phyloP scores from a whole-genome alignment of 2,797 vertebrate species.

The Crenuchus spilurus region DNA sequence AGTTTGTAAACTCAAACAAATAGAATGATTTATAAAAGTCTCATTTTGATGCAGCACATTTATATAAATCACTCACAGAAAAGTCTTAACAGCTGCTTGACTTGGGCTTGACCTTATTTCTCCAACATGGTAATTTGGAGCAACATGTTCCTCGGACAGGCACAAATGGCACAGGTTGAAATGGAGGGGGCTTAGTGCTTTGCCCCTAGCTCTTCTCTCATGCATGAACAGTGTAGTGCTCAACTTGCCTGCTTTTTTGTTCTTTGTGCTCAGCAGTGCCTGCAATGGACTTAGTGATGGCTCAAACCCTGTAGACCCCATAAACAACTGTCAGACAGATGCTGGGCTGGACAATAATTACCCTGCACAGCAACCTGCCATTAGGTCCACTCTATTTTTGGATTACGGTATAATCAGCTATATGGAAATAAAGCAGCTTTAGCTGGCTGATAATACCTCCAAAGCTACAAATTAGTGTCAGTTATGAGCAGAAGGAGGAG shows the following conservation, averaged over 20 bases:
- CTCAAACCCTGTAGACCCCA: slow-evolving; percentile 46
- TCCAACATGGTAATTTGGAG: slow-evolving; percentile 21
- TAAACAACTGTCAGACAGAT: slow-evolving; percentile 49
- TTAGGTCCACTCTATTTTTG: slow-evolving; percentile 59
- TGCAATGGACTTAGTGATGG: slow-evolving; percentile 42
- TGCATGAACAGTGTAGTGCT: slow-evolving; percentile 26
- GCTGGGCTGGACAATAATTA: slow-evolving; percentile 54
- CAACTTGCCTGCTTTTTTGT: slow-evolving; percentile 22
- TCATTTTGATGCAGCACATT: neutral
- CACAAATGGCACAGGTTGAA: slow-evolving; percentile 28
- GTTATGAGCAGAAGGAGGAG: slow-evolving; percentile 48
- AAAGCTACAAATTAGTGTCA: slow-evolving; percentile 60
- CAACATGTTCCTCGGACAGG: slow-evolving; percentile 13
- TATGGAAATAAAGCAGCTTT: slow-evolving; percentile 53
- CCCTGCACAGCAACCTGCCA: slow-evolving; percentile 53
- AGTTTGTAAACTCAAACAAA: no score
- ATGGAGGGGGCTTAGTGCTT: slow-evolving; percentile 1
- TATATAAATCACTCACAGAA: neutral
- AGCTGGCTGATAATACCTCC: slow-evolving; percentile 55
- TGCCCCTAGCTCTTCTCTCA: slow-evolving; percentile 11
- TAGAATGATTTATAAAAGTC: no score
- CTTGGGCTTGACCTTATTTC: slow-evolving; percentile 8
- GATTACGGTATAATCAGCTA: slow-evolving; percentile 61
- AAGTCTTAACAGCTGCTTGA: slow-evolving; percentile 21
- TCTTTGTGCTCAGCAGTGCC: slow-evolving; percentile 4